Evolutionary conservation across 2,113 vertebrate species (phyloP), one percentile per base, ranked within the genome.

Genomic region (Falco punctatus): DNA sequence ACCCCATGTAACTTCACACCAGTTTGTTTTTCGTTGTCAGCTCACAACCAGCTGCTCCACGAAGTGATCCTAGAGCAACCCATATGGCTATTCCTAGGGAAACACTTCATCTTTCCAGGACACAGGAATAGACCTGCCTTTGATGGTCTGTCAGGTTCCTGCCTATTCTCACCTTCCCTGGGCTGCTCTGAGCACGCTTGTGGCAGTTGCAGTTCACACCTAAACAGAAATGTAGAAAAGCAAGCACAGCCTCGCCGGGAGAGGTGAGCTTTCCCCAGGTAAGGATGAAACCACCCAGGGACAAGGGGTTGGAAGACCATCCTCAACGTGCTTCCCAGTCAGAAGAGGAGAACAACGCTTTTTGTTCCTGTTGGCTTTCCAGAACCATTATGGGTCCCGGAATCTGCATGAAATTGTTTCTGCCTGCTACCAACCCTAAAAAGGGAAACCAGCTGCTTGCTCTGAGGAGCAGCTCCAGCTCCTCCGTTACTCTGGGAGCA

Each of bases 361-460:
- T 94, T 62, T 95, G 86, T 77, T 96, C 92, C 87, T 27, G 38
- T 67, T 81, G 58, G 71, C 74, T 77, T 90, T 95, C 73, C 96
- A 97, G 93, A 95, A 94, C 91, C 95, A 74, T 95, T 80, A 80
- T 22, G 90, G 89, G 91, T 85, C 92, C 93, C 96, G 95, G 96
- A 96, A 96, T 97, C 94, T 12, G 62, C 1, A 11, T 55, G 58
- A 77, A 75, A 94, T 94, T 81, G 81, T 90, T 96, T 90, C 86
- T 92, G 94, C 89, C 74, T 58, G 86, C 77, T 5, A 10, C 48
- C 10, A 9, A 62, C 95, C 94, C 96, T 92, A 95, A 95, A 97
- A 97, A 95, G 94, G 89, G 92, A 95, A 95, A 90, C 91, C 94
- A 94, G 62, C 93, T 97, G 91, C 94, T 66, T 23, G 86, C 70